phyloP scores from a whole-genome alignment of 1,140 invertebrate genomes.

The Drosophila arawakana region DNA sequence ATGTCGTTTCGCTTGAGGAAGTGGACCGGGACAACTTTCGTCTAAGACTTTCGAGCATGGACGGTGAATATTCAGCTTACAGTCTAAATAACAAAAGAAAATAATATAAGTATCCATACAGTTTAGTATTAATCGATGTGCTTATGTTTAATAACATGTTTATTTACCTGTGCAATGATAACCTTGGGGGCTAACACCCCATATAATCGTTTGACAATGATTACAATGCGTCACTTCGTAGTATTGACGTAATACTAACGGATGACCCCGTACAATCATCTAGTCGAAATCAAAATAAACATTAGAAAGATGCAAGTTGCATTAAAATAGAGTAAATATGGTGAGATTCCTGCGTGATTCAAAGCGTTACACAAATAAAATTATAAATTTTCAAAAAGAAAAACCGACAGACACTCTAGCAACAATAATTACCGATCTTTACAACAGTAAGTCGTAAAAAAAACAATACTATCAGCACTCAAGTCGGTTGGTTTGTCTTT shows the following conservation, averaged over 20 bases:
- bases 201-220: constrained; percentile 96
- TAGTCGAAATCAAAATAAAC: constrained; percentile 75
- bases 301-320: background rate
- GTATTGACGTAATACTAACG: constrained; percentile 95
- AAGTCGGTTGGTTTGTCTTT: no score
- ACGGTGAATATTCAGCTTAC: constrained; percentile 95
- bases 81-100: constrained; percentile 86
- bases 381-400: no score
- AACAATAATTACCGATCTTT: no score
- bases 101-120: background rate
- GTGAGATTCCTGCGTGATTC: no score
- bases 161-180: constrained; percentile 91
- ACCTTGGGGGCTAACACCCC: constrained; percentile 97
- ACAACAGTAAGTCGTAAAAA: no score
- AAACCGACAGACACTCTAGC: no score
- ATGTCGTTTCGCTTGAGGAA: constrained; percentile 88
- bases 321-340: background rate
- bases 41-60: constrained; percentile 92
- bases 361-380: no score
- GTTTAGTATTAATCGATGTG: constrained; percentile 2
- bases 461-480: no score
- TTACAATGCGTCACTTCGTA: constrained; percentile 95
- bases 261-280: constrained; percentile 93
- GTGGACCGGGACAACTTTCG: constrained; percentile 93
- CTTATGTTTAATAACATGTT: constrained; percentile 9